Evolutionary conservation across 2,113 vertebrate species (phyloP), one percentile per base, ranked within the genome.

Genomic region (Tragulus kanchil): DNA sequence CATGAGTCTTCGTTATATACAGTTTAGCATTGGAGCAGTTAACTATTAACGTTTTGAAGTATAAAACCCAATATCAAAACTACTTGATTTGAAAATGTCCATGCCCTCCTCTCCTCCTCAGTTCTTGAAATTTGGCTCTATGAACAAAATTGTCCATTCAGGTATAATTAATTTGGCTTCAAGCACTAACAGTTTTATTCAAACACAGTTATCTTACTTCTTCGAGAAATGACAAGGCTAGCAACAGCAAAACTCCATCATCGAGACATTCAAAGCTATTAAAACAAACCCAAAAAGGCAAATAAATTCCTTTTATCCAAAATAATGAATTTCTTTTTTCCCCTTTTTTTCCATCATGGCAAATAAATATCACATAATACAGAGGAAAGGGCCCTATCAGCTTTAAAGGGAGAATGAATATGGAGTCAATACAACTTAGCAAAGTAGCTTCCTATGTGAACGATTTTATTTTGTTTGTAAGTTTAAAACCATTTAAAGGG

Each of bases 401-500:
- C 50, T 84, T 73, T 50, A 90, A 95, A 77, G 62, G 25, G 42
- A 83, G 19, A 67, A 28, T 58, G 11, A 86, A 85, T 64, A 94
- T 28, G 36, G 4, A 65, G 59, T 79, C 25, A 69, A 65, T 73
- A 87, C 2, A 26, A 88, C 73, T 87, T 90, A 69, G 21, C 36
- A 81, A 94, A 85, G 28, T n/a, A 87, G 75, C 11, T 92, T 95
- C 45, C 64, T 69, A 78, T 2, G 13, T 61, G 81, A 95, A 77
- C 78, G n/a, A 84, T 62, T 75, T 84, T 90, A 85, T 77, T 64
- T 96, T n/a, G 11, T 75, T n/a, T 86, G 1, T 10, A 96, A 96
- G n/a, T 3, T 89, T 28, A 42, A 90, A 93, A 69, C 56, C 14
- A 79, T 95, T 92, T 84, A 19, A 81, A 88, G 58, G 52, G 23